These are phyloP conservation scores for Mamestra brassicae DNA, from an alignment of 2,888 invertebrate genomes.

Conservation along the genomic window DNA sequence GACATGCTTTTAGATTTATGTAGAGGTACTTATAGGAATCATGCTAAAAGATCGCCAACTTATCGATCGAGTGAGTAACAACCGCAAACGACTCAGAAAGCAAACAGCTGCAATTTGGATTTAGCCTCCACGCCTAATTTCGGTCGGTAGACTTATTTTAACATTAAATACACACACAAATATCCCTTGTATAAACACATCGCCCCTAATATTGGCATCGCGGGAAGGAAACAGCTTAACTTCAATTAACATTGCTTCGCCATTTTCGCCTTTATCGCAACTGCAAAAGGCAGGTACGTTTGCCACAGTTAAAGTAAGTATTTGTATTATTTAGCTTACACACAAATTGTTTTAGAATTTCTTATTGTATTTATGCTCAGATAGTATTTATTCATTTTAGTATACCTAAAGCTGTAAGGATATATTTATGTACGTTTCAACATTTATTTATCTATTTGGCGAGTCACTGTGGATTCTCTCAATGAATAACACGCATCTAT, in stretches of 20 bases:
- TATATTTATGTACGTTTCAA: conserved; percentile 43
- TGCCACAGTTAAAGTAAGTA: conserved; percentile 68
- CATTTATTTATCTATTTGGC: conserved; percentile 48
- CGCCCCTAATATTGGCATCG: conserved; percentile 85
- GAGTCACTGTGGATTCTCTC: conserved; percentile 27
- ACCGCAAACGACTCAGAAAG: conserved; percentile 68
- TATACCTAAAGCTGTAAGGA: conserved; percentile 48
- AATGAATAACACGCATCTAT: conserved; percentile 4
- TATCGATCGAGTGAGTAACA: conserved; percentile 57
- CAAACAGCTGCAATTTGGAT: conserved; percentile 89
- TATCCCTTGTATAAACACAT: conserved; percentile 89
- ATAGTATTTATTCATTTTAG: conserved; percentile 59
- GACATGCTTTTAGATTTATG: neutral
- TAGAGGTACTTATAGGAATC: neutral
- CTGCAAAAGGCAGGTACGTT: conserved; percentile 60
- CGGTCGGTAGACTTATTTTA: conserved; percentile 89
- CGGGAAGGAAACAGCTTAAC: conserved; percentile 79
- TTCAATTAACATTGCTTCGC: conserved; percentile 57
- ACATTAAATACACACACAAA: conserved; percentile 89
- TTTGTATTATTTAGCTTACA: conserved; percentile 75
- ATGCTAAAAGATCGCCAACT: conserved; percentile 27
- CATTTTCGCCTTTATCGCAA: conserved; percentile 72
- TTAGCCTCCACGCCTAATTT: conserved; percentile 90
- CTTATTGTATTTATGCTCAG: conserved; percentile 66
- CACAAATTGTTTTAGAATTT: conserved; percentile 75